These are phyloP conservation scores for Nannobrachium achirus DNA, from an alignment of 2,113 vertebrate species.

Conservation along the genomic window DNA sequence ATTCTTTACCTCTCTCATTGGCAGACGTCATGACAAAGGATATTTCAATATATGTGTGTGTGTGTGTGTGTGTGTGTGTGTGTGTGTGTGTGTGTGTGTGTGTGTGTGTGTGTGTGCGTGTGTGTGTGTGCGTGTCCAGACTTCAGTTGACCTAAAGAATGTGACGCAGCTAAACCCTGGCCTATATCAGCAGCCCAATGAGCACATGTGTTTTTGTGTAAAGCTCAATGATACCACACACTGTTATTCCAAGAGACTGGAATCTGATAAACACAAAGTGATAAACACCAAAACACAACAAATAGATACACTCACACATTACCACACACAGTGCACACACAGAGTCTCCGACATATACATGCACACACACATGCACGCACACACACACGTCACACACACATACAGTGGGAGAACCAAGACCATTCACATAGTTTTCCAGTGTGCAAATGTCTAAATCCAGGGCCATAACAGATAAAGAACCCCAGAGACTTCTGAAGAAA, in stretches of 20 bases:
- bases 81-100: neutral
- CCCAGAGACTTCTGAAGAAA: constrained; percentile 39
- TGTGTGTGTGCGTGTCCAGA: constrained; percentile 6
- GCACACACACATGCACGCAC: too few relatives aligned
- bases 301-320: too few relatives aligned
- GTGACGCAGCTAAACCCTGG: neutral
- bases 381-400: too few relatives aligned
- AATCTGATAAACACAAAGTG: too few relatives aligned
- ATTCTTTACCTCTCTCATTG: neutral
- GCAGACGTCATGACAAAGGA: too few relatives aligned
- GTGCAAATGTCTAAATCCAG: constrained; percentile 13
- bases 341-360: too few relatives aligned
- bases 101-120: constrained; percentile 12
- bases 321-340: too few relatives aligned
- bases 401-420: neutral
- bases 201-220: constrained; percentile 25
- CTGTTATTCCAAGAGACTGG: too few relatives aligned
- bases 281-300: too few relatives aligned
- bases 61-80: constrained; percentile 1
- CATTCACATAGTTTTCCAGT: constrained; percentile 35
- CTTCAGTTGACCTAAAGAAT: constrained; percentile 4
- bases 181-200: neutral
- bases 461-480: constrained; percentile 30
- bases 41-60: too few relatives aligned
- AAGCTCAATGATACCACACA: too few relatives aligned